phyloP scores from a whole-genome alignment of 2,113 vertebrate species.

The Saguinus imperator region DNA sequence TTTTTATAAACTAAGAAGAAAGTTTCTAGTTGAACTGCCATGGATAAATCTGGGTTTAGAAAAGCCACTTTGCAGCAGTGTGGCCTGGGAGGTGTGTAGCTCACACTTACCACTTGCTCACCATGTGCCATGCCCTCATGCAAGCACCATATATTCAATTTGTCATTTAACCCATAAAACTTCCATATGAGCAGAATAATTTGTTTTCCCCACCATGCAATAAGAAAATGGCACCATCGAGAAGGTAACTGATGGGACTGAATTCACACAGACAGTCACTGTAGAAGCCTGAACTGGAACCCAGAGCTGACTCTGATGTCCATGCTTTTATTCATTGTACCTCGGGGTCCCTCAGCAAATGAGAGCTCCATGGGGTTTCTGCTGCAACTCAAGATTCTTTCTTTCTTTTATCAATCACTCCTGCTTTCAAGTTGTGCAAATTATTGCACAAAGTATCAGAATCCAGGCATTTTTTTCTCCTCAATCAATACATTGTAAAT shows the following conservation, averaged over 20 bases:
- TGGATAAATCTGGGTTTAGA: background rate
- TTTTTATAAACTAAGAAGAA: background rate
- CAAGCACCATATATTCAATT: background rate
- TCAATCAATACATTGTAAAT: background rate
- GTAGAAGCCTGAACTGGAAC: background rate
- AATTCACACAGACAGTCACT: background rate
- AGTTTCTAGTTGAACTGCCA: background rate
- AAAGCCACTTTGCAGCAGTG: background rate
- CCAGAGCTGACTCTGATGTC: background rate
- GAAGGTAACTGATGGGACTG: background rate
- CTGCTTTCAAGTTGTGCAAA: background rate
- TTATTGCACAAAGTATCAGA: background rate
- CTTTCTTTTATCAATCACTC: background rate
- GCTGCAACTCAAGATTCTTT: background rate
- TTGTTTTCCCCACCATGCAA: background rate
- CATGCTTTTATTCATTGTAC: too few species aligned
- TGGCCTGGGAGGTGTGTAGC: background rate
- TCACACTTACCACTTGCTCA: background rate
- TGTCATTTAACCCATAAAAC: background rate
- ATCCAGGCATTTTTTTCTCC: background rate
- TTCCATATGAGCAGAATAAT: background rate
- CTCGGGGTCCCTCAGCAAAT: background rate
- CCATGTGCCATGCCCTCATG: background rate
- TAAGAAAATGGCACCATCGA: background rate
- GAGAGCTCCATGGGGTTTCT: background rate